phyloP scores from a whole-genome alignment of 2,113 vertebrate species.

The Tyto alba region DNA sequence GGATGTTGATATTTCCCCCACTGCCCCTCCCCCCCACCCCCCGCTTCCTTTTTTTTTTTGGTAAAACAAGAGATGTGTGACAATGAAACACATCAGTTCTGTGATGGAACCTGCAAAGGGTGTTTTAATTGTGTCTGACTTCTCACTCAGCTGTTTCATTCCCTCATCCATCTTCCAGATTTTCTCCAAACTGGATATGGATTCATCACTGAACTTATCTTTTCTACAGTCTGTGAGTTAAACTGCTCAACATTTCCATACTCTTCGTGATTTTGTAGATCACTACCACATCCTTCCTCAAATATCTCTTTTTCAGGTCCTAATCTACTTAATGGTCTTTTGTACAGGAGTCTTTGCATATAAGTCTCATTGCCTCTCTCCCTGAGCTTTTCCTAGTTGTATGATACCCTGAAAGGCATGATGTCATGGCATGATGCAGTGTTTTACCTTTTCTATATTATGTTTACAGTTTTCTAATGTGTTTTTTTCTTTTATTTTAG shows the following conservation, averaged over 20 bases:
- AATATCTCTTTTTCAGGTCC: neutral
- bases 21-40: too few relatives aligned
- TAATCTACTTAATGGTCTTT: neutral
- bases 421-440: neutral
- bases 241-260: neutral
- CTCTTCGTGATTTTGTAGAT: neutral
- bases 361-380: neutral
- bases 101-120: neutral
- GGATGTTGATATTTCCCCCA: neutral
- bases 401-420: neutral
- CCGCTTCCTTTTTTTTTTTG: neutral
- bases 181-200: neutral
- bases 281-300: neutral
- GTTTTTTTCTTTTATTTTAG: neutral
- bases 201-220: neutral
- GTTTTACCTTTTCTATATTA: neutral
- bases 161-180: neutral
- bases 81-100: neutral
- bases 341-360: neutral
- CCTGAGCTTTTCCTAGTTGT: neutral
- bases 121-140: neutral
- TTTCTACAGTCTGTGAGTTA: neutral
- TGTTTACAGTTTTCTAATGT: neutral
- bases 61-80: neutral
- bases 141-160: neutral